Base-by-base conservation (phyloP, 2,113 vertebrate species). In the Odocoileus hemionus region DNA sequence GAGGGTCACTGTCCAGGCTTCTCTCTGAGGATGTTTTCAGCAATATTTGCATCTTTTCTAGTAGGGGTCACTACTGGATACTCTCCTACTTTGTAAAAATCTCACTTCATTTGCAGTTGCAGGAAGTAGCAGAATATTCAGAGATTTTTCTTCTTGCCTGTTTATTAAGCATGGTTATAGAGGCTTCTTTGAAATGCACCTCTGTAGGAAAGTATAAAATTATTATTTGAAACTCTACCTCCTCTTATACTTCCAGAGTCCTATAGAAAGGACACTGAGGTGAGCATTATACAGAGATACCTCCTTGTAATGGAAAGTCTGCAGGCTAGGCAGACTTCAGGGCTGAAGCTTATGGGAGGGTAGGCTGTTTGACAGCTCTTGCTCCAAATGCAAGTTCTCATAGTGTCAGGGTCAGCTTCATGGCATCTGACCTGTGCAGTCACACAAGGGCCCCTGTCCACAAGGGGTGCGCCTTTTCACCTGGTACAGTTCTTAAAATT, bases 101-200 rank as follows among this genome's bases (percentile, higher is more conserved):
- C n/a, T 92, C 61, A 36, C 30, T 90, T 86, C 19, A 57, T 93
- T 80, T 96, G 17, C 28, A 33, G 28, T 43, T 91, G 6, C 7
- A 91, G 67, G 30, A 91, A 47, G 17, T 21, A 79, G 21, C n/a
- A 94, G 50, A 95, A 70, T 84, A 47, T 50, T 94, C 28, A 76
- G 86, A 76, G 86, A 39, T 70, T 95, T 89, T 88, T 86, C 26
- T 70, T 23, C 26, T 23, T 30, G 33, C 16, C 25, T 17, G 39
- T 96, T 67, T 19, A 30, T 61, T 78, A 86, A 94, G 10, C 60
- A 74, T 30, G 39, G 25, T 74, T 82, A 43, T 25, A 92, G 21
- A 82, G 50, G 50, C 21, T 45, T 89, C 79, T 91, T 74, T 55
- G 80, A 84, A 88, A 85, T 28, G 58, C 76, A 94, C 19, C 15